Conservation (phyloP, 2,888 invertebrate genomes). For the Drosophila prolongata region DNA sequence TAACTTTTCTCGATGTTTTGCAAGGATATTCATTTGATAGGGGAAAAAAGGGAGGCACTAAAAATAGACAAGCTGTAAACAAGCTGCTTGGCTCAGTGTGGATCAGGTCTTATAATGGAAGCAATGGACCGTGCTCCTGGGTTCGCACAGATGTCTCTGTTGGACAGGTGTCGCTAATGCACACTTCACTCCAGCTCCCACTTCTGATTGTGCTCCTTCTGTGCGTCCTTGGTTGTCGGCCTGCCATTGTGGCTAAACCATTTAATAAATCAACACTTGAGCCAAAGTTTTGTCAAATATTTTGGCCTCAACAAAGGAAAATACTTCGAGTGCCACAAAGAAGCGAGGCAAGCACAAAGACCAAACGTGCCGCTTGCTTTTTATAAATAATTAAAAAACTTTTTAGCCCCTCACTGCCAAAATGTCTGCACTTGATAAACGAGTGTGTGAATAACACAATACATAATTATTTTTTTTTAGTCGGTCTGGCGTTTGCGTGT, state of each 20-base stretch:
- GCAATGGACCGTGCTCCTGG: slow-evolving; percentile 40
- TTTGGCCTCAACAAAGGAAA: slow-evolving; percentile 36
- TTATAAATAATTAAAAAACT: slow-evolving; percentile 51
- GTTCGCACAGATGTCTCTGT: slow-evolving; percentile 27
- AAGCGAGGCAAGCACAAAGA: slow-evolving; percentile 27
- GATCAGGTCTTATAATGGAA: slow-evolving; percentile 38
- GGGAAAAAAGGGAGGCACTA: slow-evolving; percentile 19
- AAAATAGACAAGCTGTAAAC: slow-evolving; percentile 44
- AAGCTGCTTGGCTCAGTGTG: slow-evolving; percentile 35
- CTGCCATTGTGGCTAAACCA: slow-evolving; percentile 26
- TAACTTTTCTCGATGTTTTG: slow-evolving; percentile 19
- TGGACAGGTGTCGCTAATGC: slow-evolving; percentile 41
- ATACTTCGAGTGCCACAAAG: slow-evolving; percentile 32
- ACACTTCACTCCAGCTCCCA: slow-evolving; percentile 3
- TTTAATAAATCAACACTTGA: slow-evolving; percentile 44
- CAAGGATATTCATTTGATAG: slow-evolving; percentile 12
- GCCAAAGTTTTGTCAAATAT: slow-evolving; percentile 45
- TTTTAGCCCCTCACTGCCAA: slow-evolving; percentile 11
- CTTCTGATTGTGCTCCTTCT: slow-evolving; percentile 3
- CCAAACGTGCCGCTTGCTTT: slow-evolving; percentile 32
- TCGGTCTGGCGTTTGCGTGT: slow-evolving; percentile 15
- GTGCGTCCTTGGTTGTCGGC: slow-evolving; percentile 7
- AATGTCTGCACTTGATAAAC: slow-evolving; percentile 42
- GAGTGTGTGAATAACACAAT: slow-evolving; percentile 38
- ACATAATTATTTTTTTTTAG: slow-evolving; percentile 27